Evolutionary conservation across 1,140 invertebrate species (phyloP), one percentile per base, ranked within the genome.

Genomic region (Drosophila sucinea): DNA sequence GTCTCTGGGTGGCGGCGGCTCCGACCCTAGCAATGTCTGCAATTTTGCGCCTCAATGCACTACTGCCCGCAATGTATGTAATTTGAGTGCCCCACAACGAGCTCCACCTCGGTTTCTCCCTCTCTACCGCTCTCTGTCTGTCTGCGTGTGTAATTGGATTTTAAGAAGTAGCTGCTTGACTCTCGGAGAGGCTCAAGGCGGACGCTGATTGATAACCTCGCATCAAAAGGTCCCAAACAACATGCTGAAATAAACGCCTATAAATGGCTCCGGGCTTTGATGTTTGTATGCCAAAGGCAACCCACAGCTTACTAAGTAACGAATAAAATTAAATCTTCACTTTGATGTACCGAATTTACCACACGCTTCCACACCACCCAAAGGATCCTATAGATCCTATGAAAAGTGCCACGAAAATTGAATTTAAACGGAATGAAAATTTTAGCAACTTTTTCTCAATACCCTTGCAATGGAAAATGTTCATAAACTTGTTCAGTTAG

Each of bases 121-220:
- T 70, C n/a, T 23, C 60, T 41, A 44, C 56, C 40, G 27, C 61
- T 38, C 27, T 56, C 51, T 17, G 29, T 47, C 25, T 57, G 64
- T 72, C 67, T 72, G 69, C 79, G 81, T 82, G 77, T 84, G 73
- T 87, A 87, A 87, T 87, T 87, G 84, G 84, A 81, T 87, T 87
- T 87, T 89, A 84, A 87, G 84, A 89, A 87, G 83, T 82, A 87
- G 79, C 82, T 86, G 76, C 63, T 66, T 60, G 68, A 70, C 29
- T 60, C 35, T 38, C 10, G 40, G 41, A 29, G 69, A 76, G 44
- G 7, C 27, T 51, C 44, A 51, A 27, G 44, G 44, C 44, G 60
- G 62, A 56, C 60, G 60, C 79, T 87, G 84, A 87, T 87, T 87
- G 84, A 87, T 87, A 87, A 87, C 80, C 84, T 89, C 66, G 80